Conservation (phyloP, 2,888 invertebrate genomes). For the Stenurella melanura region DNA sequence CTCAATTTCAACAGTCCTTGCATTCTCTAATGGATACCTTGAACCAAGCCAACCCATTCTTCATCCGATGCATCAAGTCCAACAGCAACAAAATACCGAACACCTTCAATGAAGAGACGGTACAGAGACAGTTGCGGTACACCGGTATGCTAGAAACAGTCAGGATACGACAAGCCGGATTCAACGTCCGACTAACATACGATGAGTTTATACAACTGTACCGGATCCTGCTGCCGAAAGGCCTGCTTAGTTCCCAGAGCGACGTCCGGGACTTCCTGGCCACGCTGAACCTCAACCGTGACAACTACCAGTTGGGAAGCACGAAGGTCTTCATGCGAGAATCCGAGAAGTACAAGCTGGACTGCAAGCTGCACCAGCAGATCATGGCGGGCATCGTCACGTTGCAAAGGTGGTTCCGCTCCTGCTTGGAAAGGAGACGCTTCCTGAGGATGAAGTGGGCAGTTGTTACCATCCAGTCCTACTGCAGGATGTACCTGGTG, state of each 20-base stretch:
- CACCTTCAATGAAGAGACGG: constrained; percentile 94
- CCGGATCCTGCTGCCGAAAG: constrained; percentile 91
- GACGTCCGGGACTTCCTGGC: constrained; percentile 91
- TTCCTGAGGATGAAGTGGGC: constrained; percentile 85
- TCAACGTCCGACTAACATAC: constrained; percentile 94
- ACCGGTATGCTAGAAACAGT: constrained; percentile 99
- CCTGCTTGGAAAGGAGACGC: constrained; percentile 85
- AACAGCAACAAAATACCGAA: constrained; percentile 91
- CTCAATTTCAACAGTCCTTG: constrained; percentile 95
- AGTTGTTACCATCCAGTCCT: constrained; percentile 85
- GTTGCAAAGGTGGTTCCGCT: constrained; percentile 93
- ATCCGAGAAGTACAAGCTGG: constrained; percentile 93
- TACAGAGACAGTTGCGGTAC: constrained; percentile 92
- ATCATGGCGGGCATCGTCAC: constrained; percentile 94
- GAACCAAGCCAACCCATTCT: constrained; percentile 91
- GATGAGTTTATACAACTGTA: constrained; percentile 96
- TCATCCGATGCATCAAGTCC: constrained; percentile 95
- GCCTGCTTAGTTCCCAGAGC: constrained; percentile 87
- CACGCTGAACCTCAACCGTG: constrained; percentile 88
- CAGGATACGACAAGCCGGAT: constrained; percentile 94
- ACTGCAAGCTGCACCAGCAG: constrained; percentile 93
- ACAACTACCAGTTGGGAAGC: constrained; percentile 90
- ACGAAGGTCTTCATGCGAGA: constrained; percentile 89
- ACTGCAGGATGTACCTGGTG: constrained; percentile 80
- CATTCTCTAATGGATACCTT: constrained; percentile 95